Conservation (phyloP, 2,113 vertebrate genomes). For the Cathartes aura region DNA sequence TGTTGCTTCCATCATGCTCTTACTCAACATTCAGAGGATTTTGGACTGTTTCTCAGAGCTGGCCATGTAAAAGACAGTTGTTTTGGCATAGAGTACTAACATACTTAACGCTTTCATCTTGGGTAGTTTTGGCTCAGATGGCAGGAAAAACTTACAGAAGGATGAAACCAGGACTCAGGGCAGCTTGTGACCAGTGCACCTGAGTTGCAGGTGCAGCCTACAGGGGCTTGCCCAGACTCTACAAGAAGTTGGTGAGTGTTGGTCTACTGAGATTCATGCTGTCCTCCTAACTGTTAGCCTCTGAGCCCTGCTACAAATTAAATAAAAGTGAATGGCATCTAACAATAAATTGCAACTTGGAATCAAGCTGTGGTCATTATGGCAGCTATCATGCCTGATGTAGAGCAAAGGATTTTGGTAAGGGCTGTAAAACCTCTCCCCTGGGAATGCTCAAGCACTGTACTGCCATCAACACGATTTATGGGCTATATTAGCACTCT, state of each 20-base stretch:
- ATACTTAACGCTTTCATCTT: background rate
- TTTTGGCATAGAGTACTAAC: background rate
- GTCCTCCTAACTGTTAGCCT: background rate
- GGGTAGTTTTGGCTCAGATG: background rate
- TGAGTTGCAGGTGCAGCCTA: background rate
- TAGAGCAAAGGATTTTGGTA: background rate
- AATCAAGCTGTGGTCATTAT: background rate
- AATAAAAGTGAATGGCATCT: background rate
- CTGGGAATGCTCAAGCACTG: background rate
- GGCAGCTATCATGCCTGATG: background rate
- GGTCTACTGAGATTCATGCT: background rate
- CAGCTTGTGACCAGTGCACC: background rate
- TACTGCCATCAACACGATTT: background rate
- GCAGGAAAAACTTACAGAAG: background rate
- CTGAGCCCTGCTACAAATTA: background rate
- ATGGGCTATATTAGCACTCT: conserved; percentile 12
- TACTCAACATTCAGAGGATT: background rate
- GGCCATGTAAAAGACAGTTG: background rate
- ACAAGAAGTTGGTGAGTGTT: background rate
- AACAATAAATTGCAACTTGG: background rate
- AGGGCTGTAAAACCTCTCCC: background rate
- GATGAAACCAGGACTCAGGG: background rate
- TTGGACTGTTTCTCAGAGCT: background rate
- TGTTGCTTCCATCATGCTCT: background rate
- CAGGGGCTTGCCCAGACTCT: background rate